These are phyloP conservation scores for Smittia aterrima DNA, from an alignment of 2,888 invertebrate genomes.

Conservation along the genomic window DNA sequence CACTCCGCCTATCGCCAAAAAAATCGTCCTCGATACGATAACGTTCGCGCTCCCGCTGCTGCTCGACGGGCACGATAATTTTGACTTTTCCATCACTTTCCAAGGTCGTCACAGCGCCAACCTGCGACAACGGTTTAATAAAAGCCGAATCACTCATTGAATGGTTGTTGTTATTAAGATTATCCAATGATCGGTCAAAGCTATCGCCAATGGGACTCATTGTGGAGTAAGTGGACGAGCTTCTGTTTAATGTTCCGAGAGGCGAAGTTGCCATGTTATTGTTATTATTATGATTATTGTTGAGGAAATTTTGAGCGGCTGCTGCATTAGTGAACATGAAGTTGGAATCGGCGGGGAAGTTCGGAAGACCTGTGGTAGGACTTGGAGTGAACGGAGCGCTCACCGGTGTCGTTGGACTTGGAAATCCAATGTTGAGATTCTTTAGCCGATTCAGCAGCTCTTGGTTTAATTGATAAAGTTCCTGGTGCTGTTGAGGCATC, in stretches of 20 bases:
- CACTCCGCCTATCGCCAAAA: constrained; percentile 53
- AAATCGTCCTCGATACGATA: constrained; percentile 43
- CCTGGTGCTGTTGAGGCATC: constrained; percentile 48
- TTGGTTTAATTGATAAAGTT: constrained; percentile 54
- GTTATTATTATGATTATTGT: constrained; percentile 44
- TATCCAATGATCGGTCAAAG: constrained; percentile 48
- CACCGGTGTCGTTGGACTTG: constrained; percentile 43
- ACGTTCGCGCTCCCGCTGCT: constrained; percentile 45
- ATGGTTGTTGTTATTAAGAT: constrained; percentile 54
- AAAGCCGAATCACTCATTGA: constrained; percentile 61
- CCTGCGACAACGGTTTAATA: constrained; percentile 67
- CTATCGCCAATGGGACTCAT: constrained; percentile 48
- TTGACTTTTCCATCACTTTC: constrained; percentile 62
- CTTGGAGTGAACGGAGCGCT: constrained; percentile 43
- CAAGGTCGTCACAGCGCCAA: constrained; percentile 61
- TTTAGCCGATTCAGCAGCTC: constrained; percentile 53
- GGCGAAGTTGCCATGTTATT: constrained; percentile 52
- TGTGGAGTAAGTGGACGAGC: constrained; percentile 49
- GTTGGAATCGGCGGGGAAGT: constrained; percentile 46
- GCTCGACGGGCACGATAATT: constrained; percentile 61
- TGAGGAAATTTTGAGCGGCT: constrained; percentile 47
- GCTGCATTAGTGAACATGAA: constrained; percentile 53
- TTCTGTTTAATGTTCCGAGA: constrained; percentile 51
- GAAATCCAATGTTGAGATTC: constrained; percentile 50
- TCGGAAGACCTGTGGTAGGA: constrained; percentile 36